Percentiles rank a stretch among this genome's conserved stretches.
Conservation (phyloP, 1,140 invertebrate genomes). For the Myzus persicae region DNA sequence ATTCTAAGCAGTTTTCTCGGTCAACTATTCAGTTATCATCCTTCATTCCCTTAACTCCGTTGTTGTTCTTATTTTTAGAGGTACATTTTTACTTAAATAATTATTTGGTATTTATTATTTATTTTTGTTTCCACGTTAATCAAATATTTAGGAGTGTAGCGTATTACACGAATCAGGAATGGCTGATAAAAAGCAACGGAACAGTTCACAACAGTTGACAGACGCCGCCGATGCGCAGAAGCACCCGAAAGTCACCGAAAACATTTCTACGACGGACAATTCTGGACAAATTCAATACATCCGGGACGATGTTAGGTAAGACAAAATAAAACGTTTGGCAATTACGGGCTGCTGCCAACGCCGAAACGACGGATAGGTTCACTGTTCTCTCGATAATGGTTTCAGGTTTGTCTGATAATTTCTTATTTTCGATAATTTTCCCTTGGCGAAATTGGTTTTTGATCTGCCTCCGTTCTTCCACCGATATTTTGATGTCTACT, state of each 20-base stretch:
- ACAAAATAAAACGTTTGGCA: neutral
- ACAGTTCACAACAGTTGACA: slow-evolving; percentile 54
- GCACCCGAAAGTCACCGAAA: slow-evolving; percentile 31
- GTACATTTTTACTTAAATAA: slow-evolving; percentile 53
- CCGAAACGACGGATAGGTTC: neutral
- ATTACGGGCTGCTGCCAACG: neutral
- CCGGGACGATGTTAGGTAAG: slow-evolving; percentile 45
- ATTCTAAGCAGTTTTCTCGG: no score
- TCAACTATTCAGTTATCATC: slow-evolving; percentile 46
- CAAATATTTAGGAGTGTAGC: slow-evolving; percentile 21
- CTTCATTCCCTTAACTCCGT: slow-evolving; percentile 22
- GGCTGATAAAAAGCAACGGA: slow-evolving; percentile 52
- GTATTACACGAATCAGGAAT: neutral
- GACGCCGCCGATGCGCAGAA: neutral
- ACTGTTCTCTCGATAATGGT: neutral
- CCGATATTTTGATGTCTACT: no score
- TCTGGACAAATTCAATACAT: slow-evolving; percentile 47
- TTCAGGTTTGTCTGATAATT: neutral
- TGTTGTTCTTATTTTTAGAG: slow-evolving; percentile 58
- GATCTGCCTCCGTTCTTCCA: neutral
- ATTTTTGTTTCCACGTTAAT: slow-evolving; percentile 26
- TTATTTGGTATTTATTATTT: slow-evolving; percentile 50
- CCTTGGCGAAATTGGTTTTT: neutral
- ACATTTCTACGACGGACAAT: slow-evolving; percentile 32
- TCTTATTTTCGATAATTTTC: neutral